phyloP scores from a whole-genome alignment of 2,797 vertebrate species.

The Gallirallus australis region DNA sequence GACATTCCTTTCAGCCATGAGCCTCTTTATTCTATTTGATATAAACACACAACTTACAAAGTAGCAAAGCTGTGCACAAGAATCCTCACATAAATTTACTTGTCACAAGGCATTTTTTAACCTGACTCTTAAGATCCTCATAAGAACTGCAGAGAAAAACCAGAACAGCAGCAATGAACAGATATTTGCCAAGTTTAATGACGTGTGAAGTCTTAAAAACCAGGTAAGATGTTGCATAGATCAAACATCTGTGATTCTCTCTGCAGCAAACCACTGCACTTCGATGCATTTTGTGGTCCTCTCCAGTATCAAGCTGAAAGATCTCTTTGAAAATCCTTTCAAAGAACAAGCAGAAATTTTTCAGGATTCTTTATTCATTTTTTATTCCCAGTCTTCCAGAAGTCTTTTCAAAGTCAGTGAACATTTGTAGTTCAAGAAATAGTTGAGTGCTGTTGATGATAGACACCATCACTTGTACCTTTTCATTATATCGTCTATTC shows the following conservation, averaged over 20 bases:
- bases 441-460: background rate
- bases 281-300: background rate
- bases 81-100: background rate
- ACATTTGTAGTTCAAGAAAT: background rate
- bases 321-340: background rate
- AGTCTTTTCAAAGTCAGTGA: background rate
- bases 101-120: background rate
- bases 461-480: background rate
- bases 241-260: background rate
- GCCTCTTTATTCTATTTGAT: background rate
- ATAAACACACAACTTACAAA: background rate
- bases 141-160: background rate
- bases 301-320: background rate
- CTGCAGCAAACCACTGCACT: background rate
- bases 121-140: background rate
- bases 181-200: rapidly evolving
- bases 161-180: background rate
- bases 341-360: background rate
- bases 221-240: background rate
- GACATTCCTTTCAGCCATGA: background rate
- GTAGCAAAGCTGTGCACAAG: background rate
- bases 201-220: background rate
- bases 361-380: background rate
- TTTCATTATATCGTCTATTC: background rate
- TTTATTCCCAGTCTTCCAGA: background rate